Conservation (phyloP, 2,888 invertebrate genomes). For the Perdita meconis region DNA sequence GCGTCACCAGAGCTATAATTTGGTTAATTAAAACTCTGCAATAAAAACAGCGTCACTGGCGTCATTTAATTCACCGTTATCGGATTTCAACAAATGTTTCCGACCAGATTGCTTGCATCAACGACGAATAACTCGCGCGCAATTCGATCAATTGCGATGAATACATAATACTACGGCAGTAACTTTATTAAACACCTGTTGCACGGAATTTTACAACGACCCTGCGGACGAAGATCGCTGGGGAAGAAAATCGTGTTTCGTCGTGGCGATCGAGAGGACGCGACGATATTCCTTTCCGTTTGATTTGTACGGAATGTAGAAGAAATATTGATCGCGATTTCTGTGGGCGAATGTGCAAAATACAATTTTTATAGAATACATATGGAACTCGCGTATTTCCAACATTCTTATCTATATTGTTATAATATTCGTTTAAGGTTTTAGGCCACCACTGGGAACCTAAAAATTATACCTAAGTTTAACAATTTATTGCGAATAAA, state of each 20-base stretch:
- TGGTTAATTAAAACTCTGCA: no score
- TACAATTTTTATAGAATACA: no score
- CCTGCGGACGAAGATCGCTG: neutral
- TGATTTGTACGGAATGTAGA: neutral
- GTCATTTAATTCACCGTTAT: neutral
- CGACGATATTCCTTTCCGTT: neutral
- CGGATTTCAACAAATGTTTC: neutral
- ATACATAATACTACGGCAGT: conserved; percentile 5
- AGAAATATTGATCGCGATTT: neutral
- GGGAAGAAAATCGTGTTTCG: conserved; percentile 19
- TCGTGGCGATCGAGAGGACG: neutral
- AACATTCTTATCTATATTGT: no score
- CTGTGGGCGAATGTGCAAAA: no score
- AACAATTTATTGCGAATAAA: no score
- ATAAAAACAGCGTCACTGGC: no score
- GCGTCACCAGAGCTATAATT: no score
- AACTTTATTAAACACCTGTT: conserved; percentile 40
- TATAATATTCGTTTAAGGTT: no score
- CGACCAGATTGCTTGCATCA: neutral
- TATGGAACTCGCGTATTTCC: no score
- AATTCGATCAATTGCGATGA: neutral
- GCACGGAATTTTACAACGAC: conserved; percentile 19
- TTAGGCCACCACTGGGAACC: no score
- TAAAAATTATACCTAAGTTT: no score
- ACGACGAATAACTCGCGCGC: neutral